Evolutionary conservation across 2,888 invertebrate species (phyloP).

Genomic region (Tenthredo amoena): DNA sequence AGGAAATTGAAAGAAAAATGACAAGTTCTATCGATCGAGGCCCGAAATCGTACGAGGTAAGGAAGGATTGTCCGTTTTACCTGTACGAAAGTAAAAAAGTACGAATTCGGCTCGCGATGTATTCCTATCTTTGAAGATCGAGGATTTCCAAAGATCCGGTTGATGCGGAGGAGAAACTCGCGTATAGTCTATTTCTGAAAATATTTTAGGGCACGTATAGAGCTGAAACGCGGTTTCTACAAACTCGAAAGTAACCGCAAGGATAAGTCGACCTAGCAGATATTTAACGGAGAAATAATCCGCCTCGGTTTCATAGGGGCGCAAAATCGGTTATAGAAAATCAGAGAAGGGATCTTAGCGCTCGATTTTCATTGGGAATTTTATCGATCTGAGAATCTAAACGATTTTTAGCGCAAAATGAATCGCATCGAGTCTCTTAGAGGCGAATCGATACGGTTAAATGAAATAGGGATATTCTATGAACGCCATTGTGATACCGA

Average conservation of each 20-base stretch:
- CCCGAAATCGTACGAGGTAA: not conserved
- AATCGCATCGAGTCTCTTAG: not conserved
- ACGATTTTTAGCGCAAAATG: not conserved
- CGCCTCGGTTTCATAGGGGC: not conserved
- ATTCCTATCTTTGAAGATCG: not conserved
- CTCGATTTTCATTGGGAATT: not conserved
- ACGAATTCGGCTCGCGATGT: not conserved
- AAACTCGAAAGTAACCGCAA: conserved; percentile 24
- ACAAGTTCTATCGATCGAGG: not conserved
- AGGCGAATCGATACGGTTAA: not conserved
- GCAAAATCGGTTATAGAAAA: not conserved
- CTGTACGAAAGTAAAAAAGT: not conserved
- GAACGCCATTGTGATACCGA: not conserved
- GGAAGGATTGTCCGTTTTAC: not conserved
- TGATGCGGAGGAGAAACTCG: not conserved
- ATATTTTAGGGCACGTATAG: not conserved
- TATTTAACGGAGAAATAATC: not conserved
- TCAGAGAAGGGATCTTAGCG: too few relatives aligned
- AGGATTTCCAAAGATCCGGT: conserved; percentile 9
- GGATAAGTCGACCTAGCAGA: not conserved
- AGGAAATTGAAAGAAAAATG: not conserved
- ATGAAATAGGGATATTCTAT: not conserved
- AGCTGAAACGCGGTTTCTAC: not conserved
- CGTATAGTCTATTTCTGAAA: not conserved
- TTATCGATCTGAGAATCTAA: not conserved